phyloP scores from a whole-genome alignment of 1,140 invertebrate species.

The Brachionus angularis region DNA sequence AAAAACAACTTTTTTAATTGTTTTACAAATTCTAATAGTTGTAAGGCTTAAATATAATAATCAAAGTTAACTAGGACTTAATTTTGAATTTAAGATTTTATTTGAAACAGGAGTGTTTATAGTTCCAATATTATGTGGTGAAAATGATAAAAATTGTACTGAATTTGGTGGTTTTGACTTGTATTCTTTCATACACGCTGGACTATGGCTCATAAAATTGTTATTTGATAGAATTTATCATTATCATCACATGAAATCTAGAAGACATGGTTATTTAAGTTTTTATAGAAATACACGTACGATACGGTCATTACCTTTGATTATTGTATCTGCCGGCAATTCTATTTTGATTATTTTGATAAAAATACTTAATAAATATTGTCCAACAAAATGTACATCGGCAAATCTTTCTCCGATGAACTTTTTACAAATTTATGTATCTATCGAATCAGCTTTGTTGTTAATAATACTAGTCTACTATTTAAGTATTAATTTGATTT shows the following conservation, averaged over 20 bases:
- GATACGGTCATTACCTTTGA: background rate
- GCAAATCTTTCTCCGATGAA: background rate
- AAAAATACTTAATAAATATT: constrained; percentile 24
- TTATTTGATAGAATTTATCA: constrained; percentile 6
- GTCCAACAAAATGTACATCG: background rate
- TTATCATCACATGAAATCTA: constrained; percentile 29
- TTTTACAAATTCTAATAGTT: no score
- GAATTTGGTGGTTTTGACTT: background rate
- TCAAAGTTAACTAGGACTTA: no score
- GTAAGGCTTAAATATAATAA: no score
- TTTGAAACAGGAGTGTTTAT: background rate
- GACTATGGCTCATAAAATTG: background rate
- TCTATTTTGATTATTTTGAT: background rate
- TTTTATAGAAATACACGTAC: constrained; percentile 20
- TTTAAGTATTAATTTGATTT: background rate
- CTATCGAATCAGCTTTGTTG: background rate
- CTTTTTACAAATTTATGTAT: constrained; percentile 7
- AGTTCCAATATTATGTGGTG: background rate
- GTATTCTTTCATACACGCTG: background rate
- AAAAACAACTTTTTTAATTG: constrained; percentile 15
- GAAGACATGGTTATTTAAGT: constrained; percentile 6
- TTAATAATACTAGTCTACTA: background rate
- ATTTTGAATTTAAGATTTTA: constrained; percentile 2
- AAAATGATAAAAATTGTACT: background rate
- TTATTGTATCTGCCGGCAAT: constrained; percentile 16